Evolutionary conservation across 2,888 invertebrate genomes (phyloP).

Genomic region (Theodoxus fluviatilis): DNA sequence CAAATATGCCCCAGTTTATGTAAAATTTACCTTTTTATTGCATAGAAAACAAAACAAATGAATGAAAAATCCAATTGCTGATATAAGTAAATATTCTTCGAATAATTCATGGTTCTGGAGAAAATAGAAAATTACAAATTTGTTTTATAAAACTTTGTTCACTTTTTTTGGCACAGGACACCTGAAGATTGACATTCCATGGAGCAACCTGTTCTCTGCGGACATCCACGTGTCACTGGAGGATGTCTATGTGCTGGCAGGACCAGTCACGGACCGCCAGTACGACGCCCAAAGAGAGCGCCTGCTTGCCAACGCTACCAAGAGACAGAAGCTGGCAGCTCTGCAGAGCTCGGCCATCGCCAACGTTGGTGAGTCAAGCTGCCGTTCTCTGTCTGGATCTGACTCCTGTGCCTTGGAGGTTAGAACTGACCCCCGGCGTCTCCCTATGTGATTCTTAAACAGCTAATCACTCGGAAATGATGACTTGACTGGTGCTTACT

Average conservation of each 20-base stretch:
- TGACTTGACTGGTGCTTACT: too few relatives aligned
- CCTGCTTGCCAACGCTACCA: constrained; percentile 76
- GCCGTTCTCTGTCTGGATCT: too few relatives aligned
- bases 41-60: neutral
- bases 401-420: neutral
- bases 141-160: too few relatives aligned
- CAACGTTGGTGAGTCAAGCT: constrained; percentile 40
- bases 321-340: constrained; percentile 75
- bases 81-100: neutral
- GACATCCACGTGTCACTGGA: constrained; percentile 78
- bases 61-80: neutral
- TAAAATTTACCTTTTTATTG: too few relatives aligned
- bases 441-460: too few relatives aligned
- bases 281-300: constrained; percentile 80
- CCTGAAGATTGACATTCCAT: constrained; percentile 73
- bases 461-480: too few relatives aligned
- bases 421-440: too few relatives aligned
- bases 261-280: constrained; percentile 73
- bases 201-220: constrained; percentile 78
- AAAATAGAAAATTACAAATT: neutral
- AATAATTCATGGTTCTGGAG: neutral
- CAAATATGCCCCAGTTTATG: too few relatives aligned
- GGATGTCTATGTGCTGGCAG: constrained; percentile 79
- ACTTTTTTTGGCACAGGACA: constrained; percentile 51
- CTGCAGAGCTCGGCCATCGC: constrained; percentile 65